Base-by-base conservation (phyloP, 2,797 vertebrate genomes). In the Agapornis canus region DNA sequence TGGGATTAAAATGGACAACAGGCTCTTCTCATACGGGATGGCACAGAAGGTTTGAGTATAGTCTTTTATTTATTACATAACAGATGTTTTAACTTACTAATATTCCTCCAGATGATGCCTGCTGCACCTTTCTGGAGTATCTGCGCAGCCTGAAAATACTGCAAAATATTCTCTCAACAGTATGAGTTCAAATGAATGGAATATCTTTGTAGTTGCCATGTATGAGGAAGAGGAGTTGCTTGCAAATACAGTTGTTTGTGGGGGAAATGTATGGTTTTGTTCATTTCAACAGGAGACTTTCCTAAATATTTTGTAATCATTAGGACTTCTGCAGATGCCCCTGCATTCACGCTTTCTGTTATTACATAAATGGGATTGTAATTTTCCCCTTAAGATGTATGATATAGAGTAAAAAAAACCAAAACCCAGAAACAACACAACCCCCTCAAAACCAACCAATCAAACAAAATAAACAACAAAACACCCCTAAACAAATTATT, bases 1-100 rank as follows among this genome's bases (percentile, higher is more conserved):
- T 91, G 89, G 71, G 79, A 90, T 85, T 95, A 78, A 85, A 96
- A 94, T 83, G 79, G 89, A 75, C 79, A 89, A 57, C 79, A 91
- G 69, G 79, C 82, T 88, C 85, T 88, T 94, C 79, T 86, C 76
- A 69, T 88, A 64, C 0, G 0, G 72, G 61, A 82, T 92, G 79
- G 31, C 86, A 56, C 57, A 42, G 79, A 81, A 91, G 84, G 91
- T 90, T 95, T 83, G 61, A 90, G 72, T 80, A 61, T 81, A 90
- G 91, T 92, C 76, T 92, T 89, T 73, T 89, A 82, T 70, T 92
- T 92, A 49, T 57, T 92, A 43, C 5, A 1, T 94, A 83, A 93
- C 56, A 84, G 82, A 85, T 31, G 39, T 88, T 52, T 31, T 96
- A 80, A 89, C 57, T 85, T 91, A 91, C 56, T 95, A 92, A 89